These are phyloP conservation scores for Eonycteris spelaea DNA, from an alignment of 2,113 vertebrate species.

Conservation along the genomic window DNA sequence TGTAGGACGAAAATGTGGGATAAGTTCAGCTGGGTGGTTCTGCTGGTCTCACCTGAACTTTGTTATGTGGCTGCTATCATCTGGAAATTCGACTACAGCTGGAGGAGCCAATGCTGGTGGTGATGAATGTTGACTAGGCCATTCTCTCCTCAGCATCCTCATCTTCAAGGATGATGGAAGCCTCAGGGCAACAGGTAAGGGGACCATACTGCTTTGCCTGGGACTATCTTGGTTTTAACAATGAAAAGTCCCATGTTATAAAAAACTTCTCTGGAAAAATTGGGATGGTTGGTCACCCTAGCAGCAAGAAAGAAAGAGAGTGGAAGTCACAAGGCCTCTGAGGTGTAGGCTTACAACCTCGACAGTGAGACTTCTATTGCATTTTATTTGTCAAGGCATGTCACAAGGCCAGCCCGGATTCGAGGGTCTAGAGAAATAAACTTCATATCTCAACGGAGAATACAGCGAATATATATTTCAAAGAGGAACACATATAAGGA, in stretches of 20 bases:
- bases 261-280: background rate
- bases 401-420: background rate
- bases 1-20: background rate
- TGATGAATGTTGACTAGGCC: background rate
- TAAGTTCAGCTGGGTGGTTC: background rate
- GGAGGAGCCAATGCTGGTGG: background rate
- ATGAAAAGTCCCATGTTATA: background rate
- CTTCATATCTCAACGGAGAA: background rate
- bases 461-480: background rate
- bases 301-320: background rate
- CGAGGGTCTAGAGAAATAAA: background rate
- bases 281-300: background rate
- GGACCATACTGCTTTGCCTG: background rate
- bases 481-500: background rate
- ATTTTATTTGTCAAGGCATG: background rate
- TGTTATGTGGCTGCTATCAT: background rate
- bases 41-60: background rate
- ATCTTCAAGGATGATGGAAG: background rate
- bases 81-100: background rate
- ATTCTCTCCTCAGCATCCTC: background rate
- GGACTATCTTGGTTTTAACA: background rate
- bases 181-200: background rate
- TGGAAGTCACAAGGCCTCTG: background rate
- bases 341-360: background rate
- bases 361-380: background rate